A percentile compares a stretch with the other conserved stretches of the same genome.
Conservation (phyloP, 1,140 invertebrate species). For the Saxidomus purpurata region DNA sequence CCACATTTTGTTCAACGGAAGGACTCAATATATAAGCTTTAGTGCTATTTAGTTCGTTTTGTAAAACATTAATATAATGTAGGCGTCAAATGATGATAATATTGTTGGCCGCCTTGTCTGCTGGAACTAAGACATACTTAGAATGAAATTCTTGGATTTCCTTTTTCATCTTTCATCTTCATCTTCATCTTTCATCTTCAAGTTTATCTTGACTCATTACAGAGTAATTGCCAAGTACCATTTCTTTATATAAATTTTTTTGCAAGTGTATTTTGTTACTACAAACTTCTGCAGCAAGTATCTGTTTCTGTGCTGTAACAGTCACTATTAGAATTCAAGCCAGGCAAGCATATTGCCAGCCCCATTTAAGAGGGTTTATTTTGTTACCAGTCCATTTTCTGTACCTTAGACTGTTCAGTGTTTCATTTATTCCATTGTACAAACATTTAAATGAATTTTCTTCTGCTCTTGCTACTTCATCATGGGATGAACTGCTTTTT, state of each 20-base stretch:
- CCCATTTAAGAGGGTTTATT: constrained; percentile 56
- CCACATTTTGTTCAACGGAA: no score
- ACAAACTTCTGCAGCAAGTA: no score
- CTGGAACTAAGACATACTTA: no score
- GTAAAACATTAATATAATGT: no score
- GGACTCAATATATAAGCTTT: no score
- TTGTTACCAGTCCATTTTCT: constrained; percentile 28
- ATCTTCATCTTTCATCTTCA: constrained; percentile 64
- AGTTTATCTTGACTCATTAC: constrained; percentile 64
- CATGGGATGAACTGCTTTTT: background rate
- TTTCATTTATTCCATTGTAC: constrained; percentile 36
- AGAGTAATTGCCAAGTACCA: constrained; percentile 72
- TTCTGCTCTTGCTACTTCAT: background rate
- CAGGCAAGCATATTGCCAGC: constrained; percentile 63
- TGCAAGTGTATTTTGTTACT: no score
- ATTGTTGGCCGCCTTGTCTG: no score
- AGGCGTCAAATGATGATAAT: no score
- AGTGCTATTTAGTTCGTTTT: no score
- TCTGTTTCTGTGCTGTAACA: constrained; percentile 64
- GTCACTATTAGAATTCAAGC: no score
- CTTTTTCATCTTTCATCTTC: no score
- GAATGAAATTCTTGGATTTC: no score
- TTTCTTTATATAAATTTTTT: constrained; percentile 66
- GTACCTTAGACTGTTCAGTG: constrained; percentile 9
- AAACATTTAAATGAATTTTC: constrained; percentile 33